Evolutionary conservation across 2,797 vertebrate genomes (phyloP).

Genomic region (Kryptopterus vitreolus): DNA sequence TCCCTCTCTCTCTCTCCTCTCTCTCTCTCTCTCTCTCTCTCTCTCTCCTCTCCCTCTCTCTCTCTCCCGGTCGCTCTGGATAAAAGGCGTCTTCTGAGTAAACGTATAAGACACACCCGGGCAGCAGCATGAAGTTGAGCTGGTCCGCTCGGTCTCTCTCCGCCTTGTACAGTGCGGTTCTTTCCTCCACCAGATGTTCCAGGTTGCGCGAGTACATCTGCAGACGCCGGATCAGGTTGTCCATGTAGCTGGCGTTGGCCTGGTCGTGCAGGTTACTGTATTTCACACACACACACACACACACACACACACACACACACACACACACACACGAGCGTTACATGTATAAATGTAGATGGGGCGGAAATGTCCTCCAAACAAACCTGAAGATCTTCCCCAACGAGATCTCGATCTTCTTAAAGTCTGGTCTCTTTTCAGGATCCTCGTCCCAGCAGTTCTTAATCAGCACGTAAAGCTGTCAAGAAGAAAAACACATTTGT

Average conservation of each 20-base stretch:
- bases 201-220: constrained; percentile 94
- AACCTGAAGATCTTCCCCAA: constrained; percentile 95
- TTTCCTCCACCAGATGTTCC: constrained; percentile 93
- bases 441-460: constrained; percentile 97
- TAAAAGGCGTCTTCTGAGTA: no score
- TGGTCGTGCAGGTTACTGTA: constrained; percentile 76
- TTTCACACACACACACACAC: background rate
- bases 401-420: constrained; percentile 87
- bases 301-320: background rate
- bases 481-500: background rate
- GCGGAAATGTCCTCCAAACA: constrained; percentile 2
- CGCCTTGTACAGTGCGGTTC: constrained; percentile 91
- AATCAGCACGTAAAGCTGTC: constrained; percentile 84
- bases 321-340: background rate
- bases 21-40: no score
- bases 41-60: no score
- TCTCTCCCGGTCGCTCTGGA: no score
- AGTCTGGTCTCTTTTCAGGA: constrained; percentile 92
- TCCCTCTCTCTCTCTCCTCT: no score
- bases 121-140: constrained; percentile 95
- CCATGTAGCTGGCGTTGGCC: constrained; percentile 93
- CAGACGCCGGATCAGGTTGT: constrained; percentile 91
- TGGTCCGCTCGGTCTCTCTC: constrained; percentile 91
- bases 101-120: no score
- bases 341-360: no score